phyloP scores from a whole-genome alignment of 2,797 vertebrate species.

The Bucorvus abyssinicus region DNA sequence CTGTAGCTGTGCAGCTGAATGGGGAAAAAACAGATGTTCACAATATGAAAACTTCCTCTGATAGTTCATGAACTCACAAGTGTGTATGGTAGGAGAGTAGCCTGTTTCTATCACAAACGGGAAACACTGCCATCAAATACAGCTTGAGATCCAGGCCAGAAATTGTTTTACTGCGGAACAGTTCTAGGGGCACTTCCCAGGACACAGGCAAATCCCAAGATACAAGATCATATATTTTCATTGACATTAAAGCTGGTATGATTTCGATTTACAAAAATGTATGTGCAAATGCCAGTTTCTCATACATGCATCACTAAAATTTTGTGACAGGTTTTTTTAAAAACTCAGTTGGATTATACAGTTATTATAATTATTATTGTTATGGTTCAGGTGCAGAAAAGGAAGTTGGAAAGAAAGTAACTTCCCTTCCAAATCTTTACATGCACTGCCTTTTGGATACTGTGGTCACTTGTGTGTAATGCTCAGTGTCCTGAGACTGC shows the following conservation, averaged over 20 bases:
- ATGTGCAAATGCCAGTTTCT: background rate
- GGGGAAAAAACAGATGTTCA: slow-evolving; percentile 52
- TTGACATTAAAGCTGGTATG: background rate
- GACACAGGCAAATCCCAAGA: background rate
- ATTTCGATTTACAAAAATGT: background rate
- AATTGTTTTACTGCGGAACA: background rate
- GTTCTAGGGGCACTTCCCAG: background rate
- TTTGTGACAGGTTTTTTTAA: background rate
- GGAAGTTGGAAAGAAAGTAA: background rate
- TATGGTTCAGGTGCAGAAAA: background rate
- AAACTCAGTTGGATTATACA: background rate
- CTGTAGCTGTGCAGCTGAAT: slow-evolving; percentile 23
- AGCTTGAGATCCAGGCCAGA: background rate
- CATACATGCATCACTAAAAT: background rate
- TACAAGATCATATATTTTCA: background rate
- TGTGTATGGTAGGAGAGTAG: background rate
- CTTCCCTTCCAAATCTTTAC: background rate
- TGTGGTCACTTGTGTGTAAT: background rate
- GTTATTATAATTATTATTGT: background rate
- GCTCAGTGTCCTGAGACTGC: background rate
- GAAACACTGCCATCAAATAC: background rate
- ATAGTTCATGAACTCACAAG: slow-evolving; percentile 63
- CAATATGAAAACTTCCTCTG: slow-evolving; percentile 51
- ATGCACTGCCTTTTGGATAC: background rate
- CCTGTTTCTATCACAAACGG: background rate